These are phyloP conservation scores for Rhinoraja longicauda DNA, from an alignment of 2,797 vertebrate genomes.

Conservation along the genomic window DNA sequence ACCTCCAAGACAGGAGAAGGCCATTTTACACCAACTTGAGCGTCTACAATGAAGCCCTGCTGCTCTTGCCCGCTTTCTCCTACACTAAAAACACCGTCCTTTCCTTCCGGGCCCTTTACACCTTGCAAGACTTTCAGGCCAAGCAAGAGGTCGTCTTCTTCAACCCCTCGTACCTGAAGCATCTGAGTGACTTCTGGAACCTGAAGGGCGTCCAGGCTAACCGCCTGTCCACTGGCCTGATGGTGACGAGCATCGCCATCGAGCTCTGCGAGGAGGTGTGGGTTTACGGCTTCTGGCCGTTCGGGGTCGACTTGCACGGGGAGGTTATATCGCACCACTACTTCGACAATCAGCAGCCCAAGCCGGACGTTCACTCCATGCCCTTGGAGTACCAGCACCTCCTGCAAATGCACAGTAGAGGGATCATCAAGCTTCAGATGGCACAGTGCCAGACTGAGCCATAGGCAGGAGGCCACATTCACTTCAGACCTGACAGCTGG, in stretches of 20 bases:
- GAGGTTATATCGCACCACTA: slow-evolving; percentile 45
- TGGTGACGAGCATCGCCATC: slow-evolving; percentile 44
- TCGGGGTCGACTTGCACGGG: slow-evolving; percentile 20
- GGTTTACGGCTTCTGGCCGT: slow-evolving; percentile 53
- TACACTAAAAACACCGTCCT: not conserved
- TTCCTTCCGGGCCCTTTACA: not conserved
- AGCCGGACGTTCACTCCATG: slow-evolving; percentile 41
- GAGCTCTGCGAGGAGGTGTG: slow-evolving; percentile 48
- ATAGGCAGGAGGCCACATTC: not conserved
- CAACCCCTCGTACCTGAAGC: slow-evolving; percentile 42
- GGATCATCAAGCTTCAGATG: slow-evolving; percentile 43
- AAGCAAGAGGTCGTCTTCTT: slow-evolving; percentile 42
- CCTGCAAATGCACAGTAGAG: slow-evolving; percentile 46
- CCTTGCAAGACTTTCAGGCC: slow-evolving; percentile 42
- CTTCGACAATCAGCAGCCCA: slow-evolving; percentile 40
- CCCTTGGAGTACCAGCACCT: slow-evolving; percentile 45
- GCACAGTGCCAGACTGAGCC: slow-evolving; percentile 40
- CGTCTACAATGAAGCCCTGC: slow-evolving; percentile 39
- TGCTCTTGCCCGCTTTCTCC: slow-evolving; percentile 45
- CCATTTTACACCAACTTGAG: slow-evolving; percentile 40
- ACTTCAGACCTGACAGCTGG: not conserved
- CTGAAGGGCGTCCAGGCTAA: not conserved
- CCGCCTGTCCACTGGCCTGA: slow-evolving; percentile 46
- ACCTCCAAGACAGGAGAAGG: not conserved
- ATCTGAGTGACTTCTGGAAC: slow-evolving; percentile 42